These are phyloP conservation scores for Callospermophilus lateralis DNA, from an alignment of 2,113 vertebrate genomes.

Conservation along the genomic window DNA sequence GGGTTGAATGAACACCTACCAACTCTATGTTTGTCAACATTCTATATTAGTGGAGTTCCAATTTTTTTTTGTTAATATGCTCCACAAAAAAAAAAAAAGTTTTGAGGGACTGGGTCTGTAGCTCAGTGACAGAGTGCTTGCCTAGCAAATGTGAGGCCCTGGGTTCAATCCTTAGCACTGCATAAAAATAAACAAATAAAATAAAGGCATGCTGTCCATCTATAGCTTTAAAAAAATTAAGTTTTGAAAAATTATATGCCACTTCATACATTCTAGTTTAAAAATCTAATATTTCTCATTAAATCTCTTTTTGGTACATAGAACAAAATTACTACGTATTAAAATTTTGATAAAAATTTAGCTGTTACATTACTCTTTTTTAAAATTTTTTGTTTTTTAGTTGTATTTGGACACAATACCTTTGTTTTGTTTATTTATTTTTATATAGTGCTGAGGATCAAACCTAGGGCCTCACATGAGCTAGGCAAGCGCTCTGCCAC, in stretches of 20 bases:
- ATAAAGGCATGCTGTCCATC: no score
- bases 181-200: no score
- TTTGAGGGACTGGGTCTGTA: no score
- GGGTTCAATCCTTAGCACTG: no score
- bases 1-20: not conserved
- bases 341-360: not conserved
- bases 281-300: not conserved
- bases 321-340: not conserved
- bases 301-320: not conserved
- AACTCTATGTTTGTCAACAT: not conserved
- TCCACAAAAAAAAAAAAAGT: not conserved
- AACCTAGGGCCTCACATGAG: no score
- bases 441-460: no score
- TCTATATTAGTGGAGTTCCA: not conserved
- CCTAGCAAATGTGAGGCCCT: no score
- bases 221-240: no score
- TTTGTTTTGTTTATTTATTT: no score
- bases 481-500: no score
- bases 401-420: no score
- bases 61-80: not conserved
- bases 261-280: not conserved
- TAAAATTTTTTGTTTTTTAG: no score
- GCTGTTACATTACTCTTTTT: not conserved
- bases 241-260: not conserved
- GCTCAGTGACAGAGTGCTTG: not conserved